Conservation (phyloP, 2,888 invertebrate genomes). For the Chymomyza amoena region DNA sequence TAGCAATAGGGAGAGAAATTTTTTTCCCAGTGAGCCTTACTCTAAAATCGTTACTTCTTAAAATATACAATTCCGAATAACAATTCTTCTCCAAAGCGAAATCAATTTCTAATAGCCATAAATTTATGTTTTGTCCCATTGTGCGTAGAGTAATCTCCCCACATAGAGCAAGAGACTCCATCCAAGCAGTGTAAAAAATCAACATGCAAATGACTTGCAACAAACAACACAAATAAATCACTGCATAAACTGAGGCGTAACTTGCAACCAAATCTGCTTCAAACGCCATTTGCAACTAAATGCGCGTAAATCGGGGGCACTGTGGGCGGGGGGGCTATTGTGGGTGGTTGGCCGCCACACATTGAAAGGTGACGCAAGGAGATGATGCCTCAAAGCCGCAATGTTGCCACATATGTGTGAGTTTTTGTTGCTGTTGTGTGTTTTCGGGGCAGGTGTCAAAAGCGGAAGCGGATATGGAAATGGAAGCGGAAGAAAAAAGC, state of each 20-base stretch:
- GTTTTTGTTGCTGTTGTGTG: neutral
- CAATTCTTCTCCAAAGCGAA: no score
- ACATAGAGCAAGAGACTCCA: neutral
- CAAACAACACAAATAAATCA: neutral
- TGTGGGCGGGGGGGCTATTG: no score
- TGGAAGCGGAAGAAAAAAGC: neutral
- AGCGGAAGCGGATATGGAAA: neutral
- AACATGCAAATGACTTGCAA: conserved; percentile 4
- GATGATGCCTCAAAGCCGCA: neutral
- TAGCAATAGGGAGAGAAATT: no score
- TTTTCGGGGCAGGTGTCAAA: neutral
- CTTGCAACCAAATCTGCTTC: neutral
- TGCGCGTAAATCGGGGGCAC: neutral
- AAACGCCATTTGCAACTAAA: neutral
- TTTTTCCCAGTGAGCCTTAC: no score
- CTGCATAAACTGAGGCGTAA: neutral
- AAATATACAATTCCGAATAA: no score
- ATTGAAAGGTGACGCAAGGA: neutral
- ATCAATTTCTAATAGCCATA: no score
- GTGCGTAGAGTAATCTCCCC: no score
- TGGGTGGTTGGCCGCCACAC: no score
- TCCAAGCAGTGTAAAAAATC: neutral
- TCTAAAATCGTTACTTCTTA: no score
- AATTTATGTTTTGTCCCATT: no score
- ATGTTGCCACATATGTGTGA: neutral